Percentiles rank a stretch among this genome's conserved stretches.
phyloP scores from a whole-genome alignment of 2,113 vertebrate species.

The Hippotragus niger region DNA sequence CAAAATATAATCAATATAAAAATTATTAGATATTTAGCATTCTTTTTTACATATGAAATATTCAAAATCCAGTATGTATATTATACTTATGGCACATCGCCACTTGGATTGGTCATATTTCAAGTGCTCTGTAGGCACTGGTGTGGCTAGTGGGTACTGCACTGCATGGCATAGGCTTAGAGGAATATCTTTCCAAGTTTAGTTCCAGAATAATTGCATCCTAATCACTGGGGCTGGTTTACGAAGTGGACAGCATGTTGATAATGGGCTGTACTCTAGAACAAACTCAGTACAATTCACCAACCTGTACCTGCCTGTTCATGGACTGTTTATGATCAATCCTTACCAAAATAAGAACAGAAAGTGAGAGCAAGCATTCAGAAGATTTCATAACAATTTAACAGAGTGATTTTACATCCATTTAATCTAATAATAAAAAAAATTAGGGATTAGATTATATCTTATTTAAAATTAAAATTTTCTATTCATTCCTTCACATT shows the following conservation, averaged over 20 bases:
- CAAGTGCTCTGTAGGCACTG: not conserved
- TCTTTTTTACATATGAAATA: not conserved
- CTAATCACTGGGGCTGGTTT: not conserved
- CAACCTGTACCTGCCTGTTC: not conserved
- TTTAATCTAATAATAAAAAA: not conserved
- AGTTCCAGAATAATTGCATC: not conserved
- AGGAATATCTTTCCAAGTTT: not conserved
- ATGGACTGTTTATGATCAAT: fast-evolving
- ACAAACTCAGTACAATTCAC: not conserved
- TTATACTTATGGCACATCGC: fast-evolving
- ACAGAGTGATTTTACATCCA: not conserved
- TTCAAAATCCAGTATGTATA: not conserved
- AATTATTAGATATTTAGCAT: not conserved
- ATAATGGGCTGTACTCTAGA: not conserved
- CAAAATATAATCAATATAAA: not conserved
- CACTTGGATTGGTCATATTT: not conserved
- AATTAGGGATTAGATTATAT: not conserved
- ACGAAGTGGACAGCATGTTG: not conserved
- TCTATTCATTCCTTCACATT: not conserved
- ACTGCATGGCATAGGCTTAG: not conserved
- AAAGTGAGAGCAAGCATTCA: not conserved
- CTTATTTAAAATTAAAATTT: not conserved
- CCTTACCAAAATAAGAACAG: not conserved
- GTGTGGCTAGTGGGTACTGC: not conserved
- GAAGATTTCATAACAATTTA: not conserved